Evolutionary conservation across 2,113 vertebrate genomes (phyloP).

Genomic region (Barbus barbus): DNA sequence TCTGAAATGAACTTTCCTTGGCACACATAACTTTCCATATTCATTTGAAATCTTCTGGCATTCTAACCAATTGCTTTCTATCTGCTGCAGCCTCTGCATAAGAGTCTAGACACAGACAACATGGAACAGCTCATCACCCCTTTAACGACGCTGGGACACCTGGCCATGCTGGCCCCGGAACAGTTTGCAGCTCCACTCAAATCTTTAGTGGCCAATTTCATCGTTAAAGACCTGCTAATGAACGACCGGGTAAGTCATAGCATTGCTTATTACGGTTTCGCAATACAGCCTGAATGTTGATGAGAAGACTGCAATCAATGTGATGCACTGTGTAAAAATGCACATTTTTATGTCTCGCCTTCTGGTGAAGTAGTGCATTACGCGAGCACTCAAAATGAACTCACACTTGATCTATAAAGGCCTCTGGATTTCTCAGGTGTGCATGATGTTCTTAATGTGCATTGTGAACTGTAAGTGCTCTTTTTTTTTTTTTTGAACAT

Average conservation of each 20-base stretch:
- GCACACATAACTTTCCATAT: not conserved
- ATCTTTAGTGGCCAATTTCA: conserved; percentile 95
- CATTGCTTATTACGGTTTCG: not conserved
- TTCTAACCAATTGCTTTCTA: not conserved
- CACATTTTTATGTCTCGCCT: not conserved
- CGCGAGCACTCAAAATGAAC: not conserved
- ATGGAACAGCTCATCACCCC: conserved; percentile 96
- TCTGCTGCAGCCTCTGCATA: conserved; percentile 87
- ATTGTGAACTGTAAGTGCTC: not conserved
- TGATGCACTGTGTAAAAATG: conserved; percentile 2
- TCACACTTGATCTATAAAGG: not conserved
- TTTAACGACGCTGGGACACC: conserved; percentile 91
- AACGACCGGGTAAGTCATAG: conserved; percentile 73
- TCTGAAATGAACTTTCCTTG: not conserved
- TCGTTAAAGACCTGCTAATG: conserved; percentile 98
- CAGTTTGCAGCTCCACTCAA: conserved; percentile 95
- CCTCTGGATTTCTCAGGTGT: not conserved
- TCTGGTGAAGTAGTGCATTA: not conserved
- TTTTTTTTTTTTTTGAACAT: not conserved
- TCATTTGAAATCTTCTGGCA: not conserved
- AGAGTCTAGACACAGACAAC: conserved; percentile 92
- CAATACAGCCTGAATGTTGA: not conserved
- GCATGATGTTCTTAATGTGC: not conserved
- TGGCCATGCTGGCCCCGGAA: conserved; percentile 94
- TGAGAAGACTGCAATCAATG: not conserved